Base-by-base conservation (phyloP, 2,113 vertebrate genomes). In the Hypanus sabinus region DNA sequence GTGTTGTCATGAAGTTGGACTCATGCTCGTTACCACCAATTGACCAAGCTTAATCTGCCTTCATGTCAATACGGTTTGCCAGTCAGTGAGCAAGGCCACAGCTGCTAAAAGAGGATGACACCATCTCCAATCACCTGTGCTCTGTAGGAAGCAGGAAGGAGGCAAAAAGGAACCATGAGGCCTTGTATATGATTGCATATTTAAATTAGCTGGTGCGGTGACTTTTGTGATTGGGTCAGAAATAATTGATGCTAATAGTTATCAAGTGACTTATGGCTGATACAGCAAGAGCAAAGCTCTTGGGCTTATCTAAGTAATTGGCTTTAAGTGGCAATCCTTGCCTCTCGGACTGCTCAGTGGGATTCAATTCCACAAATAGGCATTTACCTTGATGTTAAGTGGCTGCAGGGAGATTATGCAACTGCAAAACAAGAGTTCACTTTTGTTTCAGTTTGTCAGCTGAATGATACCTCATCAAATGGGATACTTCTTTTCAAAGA, bases 221-320 rank as follows among this genome's bases (percentile, higher is more conserved):
- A 70, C 60, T 91, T 65, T 91, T 36, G 87, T 91, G 60, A 93
- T 65, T 46, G 4, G 90, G 90, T 93, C 90, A 73, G 22, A 71
- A 93, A 93, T 93, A 93, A 93, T 93, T 93, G 90, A 36, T 93
- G 68, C 90, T 93, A 73, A 93, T 93, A 93, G 90, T 68, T 93
- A 93, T 93, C 90, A 93, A 68, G 68, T 93, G 62, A 65, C 36
- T 36, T 3, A 18, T 36, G 70, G 90, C 33, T 93, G 90, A 33
- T 93, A 65, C 65, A 73, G 90, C 20, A 46, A 71, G 60, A 93
- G 71, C 68, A 73, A 93, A 38, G 36, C 65, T 71, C 68, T 71
- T 38, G 57, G 90, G 90, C 65, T 73, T 30, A 36, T 93, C 65
- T 93, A 93, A 71, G 90, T 93, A 93, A 93, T 93, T 93, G 90